A percentile compares a stretch with the other conserved stretches of the same genome.
Evolutionary conservation across 2,888 invertebrate species (phyloP).

Genomic region (Cosmia trapezina): DNA sequence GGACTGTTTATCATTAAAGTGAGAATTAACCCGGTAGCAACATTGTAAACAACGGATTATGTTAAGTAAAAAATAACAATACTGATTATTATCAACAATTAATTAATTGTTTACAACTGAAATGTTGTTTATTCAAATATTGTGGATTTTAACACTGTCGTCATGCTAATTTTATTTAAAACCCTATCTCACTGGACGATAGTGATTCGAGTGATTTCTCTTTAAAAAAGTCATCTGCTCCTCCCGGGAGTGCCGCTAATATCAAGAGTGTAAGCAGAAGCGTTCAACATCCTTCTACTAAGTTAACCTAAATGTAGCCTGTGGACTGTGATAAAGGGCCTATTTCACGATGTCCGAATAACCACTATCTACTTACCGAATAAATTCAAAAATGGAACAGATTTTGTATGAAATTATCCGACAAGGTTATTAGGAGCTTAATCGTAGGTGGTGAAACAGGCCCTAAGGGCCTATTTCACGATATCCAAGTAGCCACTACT

Average conservation of each 20-base stretch:
- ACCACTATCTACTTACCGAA: no score
- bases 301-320: neutral
- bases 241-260: neutral
- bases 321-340: no score
- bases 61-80: slow-evolving; percentile 25
- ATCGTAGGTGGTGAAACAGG: no score
- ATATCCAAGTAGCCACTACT: no score
- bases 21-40: slow-evolving; percentile 39
- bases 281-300: neutral
- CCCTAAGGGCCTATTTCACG: no score
- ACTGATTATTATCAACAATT: slow-evolving; percentile 5
- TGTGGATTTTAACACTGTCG: neutral
- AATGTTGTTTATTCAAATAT: neutral
- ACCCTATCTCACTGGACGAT: neutral
- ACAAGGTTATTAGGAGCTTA: no score
- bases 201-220: neutral
- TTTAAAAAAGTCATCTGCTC: neutral
- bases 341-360: no score
- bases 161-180: neutral
- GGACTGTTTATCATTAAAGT: slow-evolving; percentile 59
- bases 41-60: slow-evolving; percentile 43
- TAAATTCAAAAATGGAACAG: no score
- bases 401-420: no score
- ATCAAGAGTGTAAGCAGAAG: neutral
- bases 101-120: slow-evolving; percentile 1